phyloP scores from a whole-genome alignment of 2,797 vertebrate species.

The Psittacula derbiana region DNA sequence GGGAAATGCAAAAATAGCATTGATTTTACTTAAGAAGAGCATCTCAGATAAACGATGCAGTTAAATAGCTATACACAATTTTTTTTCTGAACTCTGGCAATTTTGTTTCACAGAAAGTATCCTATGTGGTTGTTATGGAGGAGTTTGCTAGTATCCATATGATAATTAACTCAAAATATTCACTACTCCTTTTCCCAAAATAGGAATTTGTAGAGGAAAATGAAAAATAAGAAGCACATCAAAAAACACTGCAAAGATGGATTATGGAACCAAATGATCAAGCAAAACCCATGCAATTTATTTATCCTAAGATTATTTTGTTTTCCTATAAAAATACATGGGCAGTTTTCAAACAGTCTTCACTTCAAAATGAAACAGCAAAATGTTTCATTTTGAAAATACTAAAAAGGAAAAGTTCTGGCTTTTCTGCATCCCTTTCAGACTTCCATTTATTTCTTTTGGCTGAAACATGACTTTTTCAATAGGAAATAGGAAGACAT shows the following conservation, averaged over 20 bases:
- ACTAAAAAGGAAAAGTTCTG: not conserved
- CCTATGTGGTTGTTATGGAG: not conserved
- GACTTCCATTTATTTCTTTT: not conserved
- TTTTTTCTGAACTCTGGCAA: not conserved
- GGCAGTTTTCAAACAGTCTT: not conserved
- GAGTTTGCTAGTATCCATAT: not conserved
- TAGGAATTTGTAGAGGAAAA: not conserved
- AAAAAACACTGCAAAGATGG: not conserved
- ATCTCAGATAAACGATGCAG: not conserved
- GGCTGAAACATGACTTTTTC: not conserved
- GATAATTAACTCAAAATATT: not conserved
- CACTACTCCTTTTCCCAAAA: not conserved
- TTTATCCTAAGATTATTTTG: not conserved
- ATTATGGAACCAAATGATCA: not conserved
- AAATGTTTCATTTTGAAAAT: not conserved
- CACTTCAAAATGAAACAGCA: not conserved
- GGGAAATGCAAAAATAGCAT: slow-evolving; percentile 54
- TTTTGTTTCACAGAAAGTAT: not conserved
- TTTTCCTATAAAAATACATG: not conserved
- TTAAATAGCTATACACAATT: not conserved
- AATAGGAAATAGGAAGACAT: not conserved
- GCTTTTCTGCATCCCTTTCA: rapidly evolving
- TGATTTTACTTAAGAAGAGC: slow-evolving; percentile 46
- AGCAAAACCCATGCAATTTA: not conserved
- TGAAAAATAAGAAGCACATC: not conserved